A percentile compares a stretch with the other conserved stretches of the same genome.
Conservation (phyloP, 2,797 vertebrate genomes). For the Enteromius afrohamiltoni region DNA sequence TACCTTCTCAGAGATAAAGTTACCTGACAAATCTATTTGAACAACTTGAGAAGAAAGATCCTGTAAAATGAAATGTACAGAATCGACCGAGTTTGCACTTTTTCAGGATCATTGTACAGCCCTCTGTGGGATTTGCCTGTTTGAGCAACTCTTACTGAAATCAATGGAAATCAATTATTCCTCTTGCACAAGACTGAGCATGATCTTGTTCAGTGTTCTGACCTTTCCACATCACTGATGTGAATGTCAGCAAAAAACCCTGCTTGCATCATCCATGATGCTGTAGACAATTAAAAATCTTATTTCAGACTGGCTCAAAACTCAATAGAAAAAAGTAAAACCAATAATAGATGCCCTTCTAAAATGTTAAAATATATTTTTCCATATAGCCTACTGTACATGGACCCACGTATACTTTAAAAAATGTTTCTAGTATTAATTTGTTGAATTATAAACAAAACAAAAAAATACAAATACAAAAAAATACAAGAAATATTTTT, state of each 20-base stretch:
- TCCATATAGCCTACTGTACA: background rate
- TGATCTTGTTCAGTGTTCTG: background rate
- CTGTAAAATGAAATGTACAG: background rate
- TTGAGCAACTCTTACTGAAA: conserved; percentile 32
- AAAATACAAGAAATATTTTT: too few species aligned
- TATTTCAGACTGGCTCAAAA: background rate
- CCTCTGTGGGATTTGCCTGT: background rate
- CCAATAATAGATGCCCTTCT: background rate
- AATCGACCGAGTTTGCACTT: background rate
- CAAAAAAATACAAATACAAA: background rate
- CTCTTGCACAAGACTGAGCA: conserved; percentile 15
- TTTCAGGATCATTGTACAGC: background rate
- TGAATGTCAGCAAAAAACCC: background rate
- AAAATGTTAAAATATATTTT: background rate
- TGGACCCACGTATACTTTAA: background rate
- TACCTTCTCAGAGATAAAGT: conserved; percentile 22
- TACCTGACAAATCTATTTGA: conserved; percentile 28
- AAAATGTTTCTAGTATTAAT: background rate
- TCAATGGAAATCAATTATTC: conserved; percentile 20
- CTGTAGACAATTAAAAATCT: background rate
- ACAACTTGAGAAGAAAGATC: background rate
- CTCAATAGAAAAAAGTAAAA: background rate
- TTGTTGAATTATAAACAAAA: background rate
- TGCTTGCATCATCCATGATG: background rate
- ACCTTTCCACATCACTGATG: conserved; percentile 32